Conservation (phyloP, 2,888 invertebrate species). For the Pogonocherus hispidulus region DNA sequence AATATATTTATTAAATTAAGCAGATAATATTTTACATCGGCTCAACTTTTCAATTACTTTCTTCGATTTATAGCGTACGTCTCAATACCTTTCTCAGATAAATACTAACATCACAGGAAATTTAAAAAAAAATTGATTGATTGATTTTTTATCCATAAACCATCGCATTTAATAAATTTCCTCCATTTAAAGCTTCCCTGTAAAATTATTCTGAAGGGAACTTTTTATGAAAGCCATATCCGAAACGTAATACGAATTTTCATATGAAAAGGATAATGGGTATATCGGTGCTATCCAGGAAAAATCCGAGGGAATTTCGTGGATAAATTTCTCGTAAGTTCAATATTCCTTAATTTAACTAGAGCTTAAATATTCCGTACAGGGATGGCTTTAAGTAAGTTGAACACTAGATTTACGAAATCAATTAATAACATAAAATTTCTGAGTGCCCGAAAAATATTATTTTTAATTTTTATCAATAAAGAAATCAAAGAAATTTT, state of each 20-base stretch:
- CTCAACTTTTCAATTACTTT: too few relatives aligned
- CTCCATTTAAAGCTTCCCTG: neutral
- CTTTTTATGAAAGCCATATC: constrained; percentile 12
- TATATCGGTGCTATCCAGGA: neutral
- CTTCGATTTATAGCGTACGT: too few relatives aligned
- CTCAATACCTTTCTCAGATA: neutral
- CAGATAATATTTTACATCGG: too few relatives aligned
- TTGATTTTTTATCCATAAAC: neutral
- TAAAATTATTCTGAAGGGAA: neutral
- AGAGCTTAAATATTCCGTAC: too few relatives aligned
- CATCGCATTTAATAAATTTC: constrained; percentile 14
- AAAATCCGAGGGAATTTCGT: neutral
- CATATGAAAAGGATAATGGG: constrained; percentile 5
- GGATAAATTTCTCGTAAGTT: neutral
- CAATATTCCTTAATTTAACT: too few relatives aligned
- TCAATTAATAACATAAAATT: too few relatives aligned
- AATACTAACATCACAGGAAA: constrained; percentile 1
- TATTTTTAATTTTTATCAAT: too few relatives aligned
- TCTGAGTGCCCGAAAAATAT: too few relatives aligned
- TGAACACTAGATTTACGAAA: too few relatives aligned
- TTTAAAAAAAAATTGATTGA: constrained; percentile 17
- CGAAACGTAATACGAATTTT: constrained; percentile 12
- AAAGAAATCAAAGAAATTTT: too few relatives aligned
- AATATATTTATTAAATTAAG: too few relatives aligned
- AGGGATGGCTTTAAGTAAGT: too few relatives aligned